Percentiles rank a stretch among this genome's conserved stretches.
These are phyloP conservation scores for Cephus nigrinus DNA, from an alignment of 2,888 invertebrate genomes.

Conservation along the genomic window DNA sequence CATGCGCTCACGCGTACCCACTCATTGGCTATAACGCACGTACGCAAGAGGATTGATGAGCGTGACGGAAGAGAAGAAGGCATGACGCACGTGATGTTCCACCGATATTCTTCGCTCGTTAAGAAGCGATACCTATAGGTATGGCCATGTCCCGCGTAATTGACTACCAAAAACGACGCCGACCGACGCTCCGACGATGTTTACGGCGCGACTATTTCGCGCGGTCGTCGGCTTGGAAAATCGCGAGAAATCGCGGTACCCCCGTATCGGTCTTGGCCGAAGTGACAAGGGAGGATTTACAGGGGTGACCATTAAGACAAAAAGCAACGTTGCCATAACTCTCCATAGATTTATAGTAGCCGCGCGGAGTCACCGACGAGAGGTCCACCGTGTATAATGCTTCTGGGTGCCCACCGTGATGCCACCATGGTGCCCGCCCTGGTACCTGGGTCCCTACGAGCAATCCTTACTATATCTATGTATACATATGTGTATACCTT, in stretches of 20 bases:
- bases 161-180: background rate
- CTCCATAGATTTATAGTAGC: slow-evolving; percentile 61
- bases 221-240: background rate
- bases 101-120: slow-evolving; percentile 34
- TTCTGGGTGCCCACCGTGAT: background rate
- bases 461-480: background rate
- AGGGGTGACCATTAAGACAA: slow-evolving; percentile 63
- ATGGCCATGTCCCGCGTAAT: background rate
- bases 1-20: background rate
- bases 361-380: slow-evolving; percentile 31
- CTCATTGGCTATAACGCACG: background rate
- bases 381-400: background rate
- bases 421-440: background rate
- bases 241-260: background rate
- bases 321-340: slow-evolving; percentile 59
- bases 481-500: background rate
- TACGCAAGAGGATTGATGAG: background rate
- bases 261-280: slow-evolving; percentile 1
- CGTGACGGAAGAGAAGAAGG: slow-evolving; percentile 22
- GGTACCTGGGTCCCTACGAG: background rate
- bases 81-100: slow-evolving; percentile 34
- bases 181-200: background rate
- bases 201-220: background rate
- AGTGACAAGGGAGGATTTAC: slow-evolving; percentile 53
- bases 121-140: slow-evolving; percentile 6